phyloP scores from a whole-genome alignment of 2,888 invertebrate species.

The Psococerastis gibbosa region DNA sequence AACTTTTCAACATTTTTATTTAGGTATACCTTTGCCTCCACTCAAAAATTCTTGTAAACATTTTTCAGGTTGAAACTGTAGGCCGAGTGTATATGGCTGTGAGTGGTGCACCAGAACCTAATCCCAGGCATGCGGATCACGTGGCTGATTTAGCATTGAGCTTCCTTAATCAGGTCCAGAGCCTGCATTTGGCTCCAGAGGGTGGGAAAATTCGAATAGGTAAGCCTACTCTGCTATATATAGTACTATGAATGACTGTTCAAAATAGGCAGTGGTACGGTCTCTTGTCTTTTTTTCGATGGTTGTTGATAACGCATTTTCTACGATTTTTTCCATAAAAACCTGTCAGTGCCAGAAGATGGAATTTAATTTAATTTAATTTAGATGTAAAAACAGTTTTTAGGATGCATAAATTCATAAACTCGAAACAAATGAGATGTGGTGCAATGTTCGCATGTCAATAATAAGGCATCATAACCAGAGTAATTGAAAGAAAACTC shows the following conservation, averaged over 20 bases:
- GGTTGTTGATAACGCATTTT: background rate
- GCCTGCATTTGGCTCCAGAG: constrained; percentile 39
- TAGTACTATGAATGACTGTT: too few relatives aligned
- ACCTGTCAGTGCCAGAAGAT: too few relatives aligned
- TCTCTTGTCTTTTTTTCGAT: constrained; percentile 2
- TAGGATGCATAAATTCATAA: too few relatives aligned
- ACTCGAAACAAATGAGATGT: too few relatives aligned
- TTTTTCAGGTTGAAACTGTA: constrained; percentile 67
- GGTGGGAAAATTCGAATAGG: constrained; percentile 42
- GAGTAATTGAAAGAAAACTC: too few relatives aligned
- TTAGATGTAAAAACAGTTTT: too few relatives aligned
- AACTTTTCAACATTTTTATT: too few relatives aligned
- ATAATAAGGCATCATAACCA: too few relatives aligned
- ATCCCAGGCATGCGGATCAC: constrained; percentile 51
- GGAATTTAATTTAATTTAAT: constrained; percentile 3
- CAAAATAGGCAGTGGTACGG: constrained; percentile 1
- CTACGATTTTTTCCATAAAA: background rate
- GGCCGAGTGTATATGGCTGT: constrained; percentile 87
- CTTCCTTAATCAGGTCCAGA: constrained; percentile 46
- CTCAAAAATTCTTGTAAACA: background rate
- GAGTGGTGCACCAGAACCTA: constrained; percentile 67
- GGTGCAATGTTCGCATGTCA: too few relatives aligned
- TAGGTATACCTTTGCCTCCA: too few relatives aligned
- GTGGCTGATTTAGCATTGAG: constrained; percentile 62
- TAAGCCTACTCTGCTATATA: too few relatives aligned